Evolutionary conservation across 2,797 vertebrate genomes (phyloP), one percentile per base, ranked within the genome.

Genomic region (Falco columbarius): DNA sequence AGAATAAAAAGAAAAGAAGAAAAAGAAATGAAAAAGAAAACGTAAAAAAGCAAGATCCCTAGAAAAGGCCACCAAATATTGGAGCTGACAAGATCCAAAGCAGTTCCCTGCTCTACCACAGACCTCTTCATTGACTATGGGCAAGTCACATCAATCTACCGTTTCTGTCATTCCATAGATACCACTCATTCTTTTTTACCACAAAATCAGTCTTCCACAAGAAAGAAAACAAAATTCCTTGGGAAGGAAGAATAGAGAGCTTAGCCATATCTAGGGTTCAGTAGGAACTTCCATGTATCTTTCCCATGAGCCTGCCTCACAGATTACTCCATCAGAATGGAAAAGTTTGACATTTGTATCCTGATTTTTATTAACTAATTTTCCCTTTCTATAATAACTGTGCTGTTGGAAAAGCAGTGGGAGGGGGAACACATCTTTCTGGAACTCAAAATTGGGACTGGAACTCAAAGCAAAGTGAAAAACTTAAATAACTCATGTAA

Each of bases 11-110:
- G 58, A 62, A 82, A 58, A 68, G 49, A 62, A 58, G 2, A 40
- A 7, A 1, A 2, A 7, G 4, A 5, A 19, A 44, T 7, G 7
- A 9, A 36, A 6, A 13, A 34, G 10, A 21, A 14, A 11, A 29
- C 26, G 1, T 14, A 42, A 38, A 44, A 88, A 62, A 42, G 2
- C 0, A 13, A 12, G 12, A 44, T 26, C 12, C 34, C 6, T 44
- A 52, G 51, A 32, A 70, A 62, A 75, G 38, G 8, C 6, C 70
- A 81, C 20, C 19, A 29, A 46, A 62, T 49, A 20, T 1, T 36
- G 47, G 46, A 62, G 46, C 17, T 90, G 34, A 47, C 4, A 14
- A 15, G 26, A 77, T 14, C 30, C 81, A 74, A 61, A 93, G 27
- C 26, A 61, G 55, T 51, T 73, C 52, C 46, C 56, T 87, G 55